Conservation (phyloP, 2,888 invertebrate genomes). For the Athetis lepigone region DNA sequence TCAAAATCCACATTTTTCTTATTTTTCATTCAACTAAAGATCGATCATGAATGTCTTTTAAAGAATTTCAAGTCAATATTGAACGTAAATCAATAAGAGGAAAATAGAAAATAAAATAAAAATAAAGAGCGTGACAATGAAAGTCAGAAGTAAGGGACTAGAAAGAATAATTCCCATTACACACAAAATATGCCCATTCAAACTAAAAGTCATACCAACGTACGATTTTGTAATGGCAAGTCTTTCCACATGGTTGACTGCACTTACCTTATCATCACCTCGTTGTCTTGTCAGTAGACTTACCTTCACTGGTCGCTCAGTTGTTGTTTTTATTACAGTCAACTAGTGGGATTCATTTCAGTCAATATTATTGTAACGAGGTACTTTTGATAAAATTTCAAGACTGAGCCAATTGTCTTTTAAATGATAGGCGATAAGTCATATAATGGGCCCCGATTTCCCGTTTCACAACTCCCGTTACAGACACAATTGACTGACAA, state of each 20-base stretch:
- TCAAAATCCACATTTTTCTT: too few species aligned
- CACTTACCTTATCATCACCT: conserved; percentile 49
- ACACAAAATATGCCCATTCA: conserved; percentile 34
- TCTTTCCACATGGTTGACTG: conserved; percentile 44
- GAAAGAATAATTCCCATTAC: too few species aligned
- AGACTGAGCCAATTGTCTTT: neutral
- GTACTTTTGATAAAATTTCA: conserved; percentile 15
- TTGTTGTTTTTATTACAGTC: conserved; percentile 41
- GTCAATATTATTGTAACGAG: conserved; percentile 36
- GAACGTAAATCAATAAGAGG: too few species aligned
- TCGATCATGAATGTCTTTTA: too few species aligned
- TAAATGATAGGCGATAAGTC: conserved; percentile 16
- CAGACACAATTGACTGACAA: conserved; percentile 30
- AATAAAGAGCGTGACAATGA: too few species aligned
- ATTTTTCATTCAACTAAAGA: too few species aligned
- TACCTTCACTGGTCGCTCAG: conserved; percentile 36
- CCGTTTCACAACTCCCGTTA: conserved; percentile 33
- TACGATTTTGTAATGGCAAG: conserved; percentile 35
- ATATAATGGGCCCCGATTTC: conserved; percentile 16
- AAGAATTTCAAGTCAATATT: too few species aligned
- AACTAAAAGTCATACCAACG: conserved; percentile 6
- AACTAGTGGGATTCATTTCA: conserved; percentile 58
- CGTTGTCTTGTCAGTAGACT: conserved; percentile 31
- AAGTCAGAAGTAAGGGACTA: conserved; percentile 2
- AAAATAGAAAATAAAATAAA: too few species aligned